Conservation (phyloP, 2,113 vertebrate species). For the Sceloporus tristichus region DNA sequence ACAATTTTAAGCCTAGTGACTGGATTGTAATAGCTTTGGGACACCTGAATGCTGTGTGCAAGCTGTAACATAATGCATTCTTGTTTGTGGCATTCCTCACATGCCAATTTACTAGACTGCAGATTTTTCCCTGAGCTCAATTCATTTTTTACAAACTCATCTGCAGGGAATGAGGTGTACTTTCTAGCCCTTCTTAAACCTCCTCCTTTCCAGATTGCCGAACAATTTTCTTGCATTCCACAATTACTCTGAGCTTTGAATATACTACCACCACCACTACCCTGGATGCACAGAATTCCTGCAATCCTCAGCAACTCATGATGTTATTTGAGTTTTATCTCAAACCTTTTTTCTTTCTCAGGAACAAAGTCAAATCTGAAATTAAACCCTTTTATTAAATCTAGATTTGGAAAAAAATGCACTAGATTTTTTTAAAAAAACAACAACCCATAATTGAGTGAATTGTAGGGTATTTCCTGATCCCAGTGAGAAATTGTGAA, state of each 20-base stretch:
- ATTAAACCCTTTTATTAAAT: neutral
- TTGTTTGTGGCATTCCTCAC: conserved; percentile 80
- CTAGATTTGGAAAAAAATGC: no score
- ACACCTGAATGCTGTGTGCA: conserved; percentile 65
- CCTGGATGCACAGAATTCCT: conserved; percentile 9
- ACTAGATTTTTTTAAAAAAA: no score
- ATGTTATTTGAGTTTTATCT: neutral
- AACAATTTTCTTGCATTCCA: conserved; percentile 41
- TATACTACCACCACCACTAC: neutral
- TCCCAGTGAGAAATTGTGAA: no score
- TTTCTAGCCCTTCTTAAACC: neutral
- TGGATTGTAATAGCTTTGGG: conserved; percentile 77
- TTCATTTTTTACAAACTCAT: conserved; percentile 77
- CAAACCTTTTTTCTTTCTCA: conserved; percentile 2
- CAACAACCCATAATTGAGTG: no score
- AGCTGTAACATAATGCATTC: conserved; percentile 75
- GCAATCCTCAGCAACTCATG: neutral
- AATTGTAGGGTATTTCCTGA: no score
- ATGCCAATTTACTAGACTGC: conserved; percentile 78
- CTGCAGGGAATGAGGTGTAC: conserved; percentile 39
- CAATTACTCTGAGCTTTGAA: conserved; percentile 47
- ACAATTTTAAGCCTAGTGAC: conserved; percentile 67
- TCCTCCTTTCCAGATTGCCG: conserved; percentile 16
- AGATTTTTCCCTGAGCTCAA: conserved; percentile 72
- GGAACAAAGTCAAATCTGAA: neutral